Evolutionary conservation across 2,888 invertebrate species (phyloP), one percentile per base, ranked within the genome.

Genomic region (Tholera decimalis): DNA sequence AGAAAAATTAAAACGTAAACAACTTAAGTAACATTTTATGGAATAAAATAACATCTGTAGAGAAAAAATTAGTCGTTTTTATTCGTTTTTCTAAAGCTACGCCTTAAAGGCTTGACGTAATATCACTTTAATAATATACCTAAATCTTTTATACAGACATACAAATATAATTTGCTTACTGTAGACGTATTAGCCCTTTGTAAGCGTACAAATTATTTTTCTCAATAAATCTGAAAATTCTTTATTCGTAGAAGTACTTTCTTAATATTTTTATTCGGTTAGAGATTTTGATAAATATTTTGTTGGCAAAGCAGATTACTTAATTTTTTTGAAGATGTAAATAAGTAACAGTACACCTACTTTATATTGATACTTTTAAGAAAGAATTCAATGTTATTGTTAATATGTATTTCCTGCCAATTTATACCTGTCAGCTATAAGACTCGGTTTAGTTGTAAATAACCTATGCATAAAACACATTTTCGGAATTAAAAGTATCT

Each of bases 121-220:
- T 73, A 55, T 55, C 7, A 73, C 22, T 39, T n/a, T 46, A 39
- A 69, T 69, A 47, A 69, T 69, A 47, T 35, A 53, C n/a, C n/a
- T 35, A 47, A 37, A 49, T 49, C 72, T 63, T 72, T 44, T 35
- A 43, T 37, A 43, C 22, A 35, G 22, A 28, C 8, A 1, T 72
- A 61, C 13, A 44, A n/a, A 30, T 44, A 60, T 28, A 50, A 20
- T 24, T n/a, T 37, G n/a, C n/a, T 7, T 50, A 71, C 20, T 50
- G 37, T 4, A 49, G 15, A 9, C 35, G 30, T 50, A 43, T 26
- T 24, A 67, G 65, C 24, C 30, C 30, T 73, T 44, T 72, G 49
- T 39, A 44, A 26, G n/a, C 20, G 8, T 22, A 33, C 5, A 24
- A 24, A 18, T 5, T 0, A 5, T 7, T 24, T 68, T 44, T 37